Evolutionary conservation across 2,888 invertebrate genomes (phyloP).

Genomic region (Athripsodes cinereus): DNA sequence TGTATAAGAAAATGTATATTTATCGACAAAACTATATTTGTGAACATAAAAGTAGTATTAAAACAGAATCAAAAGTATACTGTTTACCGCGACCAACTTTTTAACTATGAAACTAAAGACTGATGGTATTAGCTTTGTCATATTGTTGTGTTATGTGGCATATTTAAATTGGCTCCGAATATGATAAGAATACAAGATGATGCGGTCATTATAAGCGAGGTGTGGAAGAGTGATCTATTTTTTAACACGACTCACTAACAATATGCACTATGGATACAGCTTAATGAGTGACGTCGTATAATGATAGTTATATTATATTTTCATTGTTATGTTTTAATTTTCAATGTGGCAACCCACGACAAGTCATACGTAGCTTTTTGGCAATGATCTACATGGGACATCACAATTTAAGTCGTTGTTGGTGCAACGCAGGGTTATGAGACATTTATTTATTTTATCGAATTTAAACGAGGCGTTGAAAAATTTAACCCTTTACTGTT

Average conservation of each 20-base stretch:
- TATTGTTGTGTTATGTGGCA: neutral
- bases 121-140: neutral
- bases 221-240: neutral
- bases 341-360: conserved; percentile 1
- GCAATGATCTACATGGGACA: neutral
- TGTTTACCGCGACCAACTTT: neutral
- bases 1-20: too few species aligned
- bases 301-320: too few species aligned
- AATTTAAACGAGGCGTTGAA: too few species aligned
- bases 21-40: too few species aligned
- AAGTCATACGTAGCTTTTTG: neutral
- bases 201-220: neutral
- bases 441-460: neutral
- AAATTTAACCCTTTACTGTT: too few species aligned
- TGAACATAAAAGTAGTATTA: neutral
- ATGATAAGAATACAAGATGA: neutral
- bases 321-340: too few species aligned
- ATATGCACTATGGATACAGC: too few species aligned
- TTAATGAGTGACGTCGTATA: too few species aligned
- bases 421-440: neutral
- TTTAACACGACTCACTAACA: neutral
- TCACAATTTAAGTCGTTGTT: too few species aligned
- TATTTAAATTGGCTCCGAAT: neutral
- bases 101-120: neutral
- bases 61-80: neutral